Conservation (phyloP, 2,888 invertebrate genomes). For the Omphaloscelis lunosa region DNA sequence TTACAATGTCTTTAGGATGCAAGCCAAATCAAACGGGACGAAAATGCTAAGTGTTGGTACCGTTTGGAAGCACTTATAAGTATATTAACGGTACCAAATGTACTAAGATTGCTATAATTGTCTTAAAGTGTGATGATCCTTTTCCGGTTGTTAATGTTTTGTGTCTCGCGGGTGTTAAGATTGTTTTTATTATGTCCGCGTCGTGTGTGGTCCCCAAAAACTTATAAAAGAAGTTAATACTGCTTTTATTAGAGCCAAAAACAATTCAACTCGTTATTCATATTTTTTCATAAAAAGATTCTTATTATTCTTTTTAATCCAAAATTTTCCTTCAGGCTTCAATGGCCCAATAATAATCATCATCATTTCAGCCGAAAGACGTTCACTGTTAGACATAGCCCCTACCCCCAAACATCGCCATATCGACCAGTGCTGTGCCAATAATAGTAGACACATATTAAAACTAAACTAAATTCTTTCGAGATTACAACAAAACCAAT, state of each 20-base stretch:
- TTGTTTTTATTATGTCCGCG: not conserved
- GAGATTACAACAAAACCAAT: not conserved
- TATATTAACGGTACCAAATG: constrained; percentile 47
- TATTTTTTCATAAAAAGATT: not conserved
- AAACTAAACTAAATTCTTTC: too few species aligned
- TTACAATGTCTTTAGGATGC: constrained; percentile 29
- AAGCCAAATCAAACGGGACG: constrained; percentile 42
- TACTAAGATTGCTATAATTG: constrained; percentile 44
- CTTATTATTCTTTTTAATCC: not conserved
- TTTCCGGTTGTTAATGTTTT: constrained; percentile 33
- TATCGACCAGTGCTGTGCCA: not conserved
- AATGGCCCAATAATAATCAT: not conserved
- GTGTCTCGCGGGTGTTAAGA: constrained; percentile 3
- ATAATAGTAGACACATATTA: too few species aligned
- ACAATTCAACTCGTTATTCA: not conserved
- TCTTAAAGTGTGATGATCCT: constrained; percentile 37
- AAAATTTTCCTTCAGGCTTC: not conserved
- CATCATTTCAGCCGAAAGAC: not conserved
- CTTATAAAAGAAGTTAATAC: not conserved
- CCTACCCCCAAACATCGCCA: not conserved
- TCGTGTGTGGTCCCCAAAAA: not conserved
- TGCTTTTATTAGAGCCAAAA: not conserved
- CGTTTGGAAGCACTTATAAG: constrained; percentile 46
- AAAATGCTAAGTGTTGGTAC: constrained; percentile 40
- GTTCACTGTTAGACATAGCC: not conserved